Evolutionary conservation across 2,888 invertebrate genomes (phyloP).

Genomic region (Cryptophagus acutangulus): DNA sequence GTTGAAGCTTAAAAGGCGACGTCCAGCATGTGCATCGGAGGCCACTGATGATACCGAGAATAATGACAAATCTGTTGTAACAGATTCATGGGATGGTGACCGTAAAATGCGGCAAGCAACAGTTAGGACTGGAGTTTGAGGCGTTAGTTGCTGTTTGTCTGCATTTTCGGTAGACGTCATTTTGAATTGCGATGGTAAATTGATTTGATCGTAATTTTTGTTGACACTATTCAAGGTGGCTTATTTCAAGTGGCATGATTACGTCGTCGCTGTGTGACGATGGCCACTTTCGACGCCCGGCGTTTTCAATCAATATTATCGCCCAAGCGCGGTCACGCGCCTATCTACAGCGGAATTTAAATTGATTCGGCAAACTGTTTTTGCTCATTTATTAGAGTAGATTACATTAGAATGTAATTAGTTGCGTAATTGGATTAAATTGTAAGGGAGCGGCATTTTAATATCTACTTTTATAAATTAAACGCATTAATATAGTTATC

Average conservation of each 20-base stretch:
- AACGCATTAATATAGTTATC: not conserved
- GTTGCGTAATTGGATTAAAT: no score
- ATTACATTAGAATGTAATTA: not conserved
- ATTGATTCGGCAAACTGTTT: no score
- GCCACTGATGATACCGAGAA: slow-evolving; percentile 64
- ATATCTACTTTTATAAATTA: not conserved
- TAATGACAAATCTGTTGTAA: slow-evolving; percentile 75
- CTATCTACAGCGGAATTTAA: no score
- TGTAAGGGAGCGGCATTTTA: no score
- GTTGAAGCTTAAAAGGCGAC: slow-evolving; percentile 50
- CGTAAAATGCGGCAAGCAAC: slow-evolving; percentile 62
- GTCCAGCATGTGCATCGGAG: slow-evolving; percentile 50
- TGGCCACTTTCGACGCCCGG: slow-evolving; percentile 1
- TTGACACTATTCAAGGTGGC: not conserved
- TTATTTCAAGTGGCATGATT: no score
- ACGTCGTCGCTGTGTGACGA: no score
- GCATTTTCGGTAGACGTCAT: slow-evolving; percentile 1
- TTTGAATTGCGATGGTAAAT: not conserved
- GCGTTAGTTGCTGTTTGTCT: slow-evolving; percentile 19
- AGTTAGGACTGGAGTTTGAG: slow-evolving; percentile 51
- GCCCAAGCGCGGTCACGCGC: slow-evolving; percentile 2
- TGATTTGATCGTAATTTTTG: no score
- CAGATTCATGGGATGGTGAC: slow-evolving; percentile 79
- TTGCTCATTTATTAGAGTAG: not conserved
- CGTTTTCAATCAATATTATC: not conserved